phyloP scores from a whole-genome alignment of 2,888 invertebrate genomes.

The Axea sp. region DNA sequence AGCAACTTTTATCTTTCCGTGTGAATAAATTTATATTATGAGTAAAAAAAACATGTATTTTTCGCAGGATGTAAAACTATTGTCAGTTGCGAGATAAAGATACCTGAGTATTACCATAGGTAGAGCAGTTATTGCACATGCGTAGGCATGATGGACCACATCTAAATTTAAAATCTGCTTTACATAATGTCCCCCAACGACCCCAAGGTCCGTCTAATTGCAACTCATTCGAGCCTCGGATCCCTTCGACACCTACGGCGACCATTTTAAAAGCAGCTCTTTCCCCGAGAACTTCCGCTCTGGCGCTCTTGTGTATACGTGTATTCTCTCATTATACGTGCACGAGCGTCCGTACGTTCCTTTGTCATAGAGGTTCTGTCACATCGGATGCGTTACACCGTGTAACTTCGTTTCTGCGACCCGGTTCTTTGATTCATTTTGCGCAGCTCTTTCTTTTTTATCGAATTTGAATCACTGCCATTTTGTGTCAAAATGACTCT shows the following conservation, averaged over 20 bases:
- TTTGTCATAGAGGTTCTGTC: constrained; percentile 47
- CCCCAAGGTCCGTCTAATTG: constrained; percentile 75
- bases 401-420: constrained; percentile 40
- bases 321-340: constrained; percentile 41
- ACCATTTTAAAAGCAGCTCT: constrained; percentile 71
- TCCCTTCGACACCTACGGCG: constrained; percentile 75
- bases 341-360: constrained; percentile 31
- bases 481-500: neutral
- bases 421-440: constrained; percentile 41
- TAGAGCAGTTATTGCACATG: constrained; percentile 22
- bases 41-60: too few relatives aligned
- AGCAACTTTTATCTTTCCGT: too few relatives aligned
- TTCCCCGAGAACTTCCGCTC: constrained; percentile 64
- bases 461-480: neutral
- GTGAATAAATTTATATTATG: neutral
- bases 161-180: constrained; percentile 79
- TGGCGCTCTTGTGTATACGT: constrained; percentile 43
- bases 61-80: constrained; percentile 1
- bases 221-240: constrained; percentile 73
- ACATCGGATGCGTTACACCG: constrained; percentile 37
- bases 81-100: constrained; percentile 11
- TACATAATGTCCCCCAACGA: constrained; percentile 75
- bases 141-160: constrained; percentile 69
- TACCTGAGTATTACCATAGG: constrained; percentile 43
- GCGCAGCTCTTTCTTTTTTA: constrained; percentile 4